These are phyloP conservation scores for Barypeithes pellucidus DNA, from an alignment of 2,888 invertebrate genomes.

Conservation along the genomic window DNA sequence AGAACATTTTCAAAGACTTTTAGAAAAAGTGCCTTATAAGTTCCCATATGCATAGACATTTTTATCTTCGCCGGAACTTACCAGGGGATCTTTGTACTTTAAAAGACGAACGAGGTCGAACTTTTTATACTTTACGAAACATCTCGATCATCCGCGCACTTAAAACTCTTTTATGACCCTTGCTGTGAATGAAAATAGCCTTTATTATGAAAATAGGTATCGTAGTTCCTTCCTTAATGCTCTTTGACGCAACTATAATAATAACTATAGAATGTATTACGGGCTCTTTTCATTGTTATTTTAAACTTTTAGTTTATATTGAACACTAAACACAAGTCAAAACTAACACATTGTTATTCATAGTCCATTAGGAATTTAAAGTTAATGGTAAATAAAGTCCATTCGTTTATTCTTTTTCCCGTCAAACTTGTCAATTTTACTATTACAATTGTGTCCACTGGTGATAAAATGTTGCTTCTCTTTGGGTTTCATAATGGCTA, in stretches of 20 bases:
- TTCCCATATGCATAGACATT: neutral
- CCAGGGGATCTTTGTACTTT: constrained; percentile 2
- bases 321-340: too few relatives aligned
- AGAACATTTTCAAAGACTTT: too few relatives aligned
- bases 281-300: neutral
- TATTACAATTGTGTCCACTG: too few relatives aligned
- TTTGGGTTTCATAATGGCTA: too few relatives aligned
- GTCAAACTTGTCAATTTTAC: too few relatives aligned
- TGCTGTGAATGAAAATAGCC: constrained; percentile 55
- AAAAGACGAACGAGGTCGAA: constrained; percentile 56
- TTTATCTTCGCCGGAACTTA: neutral
- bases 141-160: constrained; percentile 58
- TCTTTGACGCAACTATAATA: constrained; percentile 8
- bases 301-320: too few relatives aligned
- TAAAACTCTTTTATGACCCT: constrained; percentile 59
- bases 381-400: too few relatives aligned
- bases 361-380: too few relatives aligned
- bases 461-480: too few relatives aligned
- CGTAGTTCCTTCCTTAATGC: constrained; percentile 11
- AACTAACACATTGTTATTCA: too few relatives aligned
- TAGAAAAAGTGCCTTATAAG: too few relatives aligned
- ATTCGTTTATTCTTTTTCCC: too few relatives aligned
- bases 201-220: constrained; percentile 56
- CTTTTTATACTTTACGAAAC: constrained; percentile 56
- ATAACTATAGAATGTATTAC: neutral